These are phyloP conservation scores for Cebus imitator DNA, from an alignment of 2,113 vertebrate species.

Conservation along the genomic window DNA sequence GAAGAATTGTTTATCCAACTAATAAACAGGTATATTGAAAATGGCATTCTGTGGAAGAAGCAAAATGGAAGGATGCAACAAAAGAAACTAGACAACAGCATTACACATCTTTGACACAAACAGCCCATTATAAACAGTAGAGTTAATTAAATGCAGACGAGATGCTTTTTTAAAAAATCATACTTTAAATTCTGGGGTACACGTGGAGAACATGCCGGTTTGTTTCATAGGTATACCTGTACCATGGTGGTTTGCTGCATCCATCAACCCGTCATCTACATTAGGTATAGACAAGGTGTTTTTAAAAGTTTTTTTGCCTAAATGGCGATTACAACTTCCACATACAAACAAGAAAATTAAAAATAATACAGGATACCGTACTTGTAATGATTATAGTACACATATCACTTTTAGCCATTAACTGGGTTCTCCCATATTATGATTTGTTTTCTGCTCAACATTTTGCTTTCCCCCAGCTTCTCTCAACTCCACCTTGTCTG, in stretches of 20 bases:
- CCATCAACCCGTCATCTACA: too few relatives aligned
- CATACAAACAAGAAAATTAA: conserved; percentile 61
- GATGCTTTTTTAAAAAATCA: conserved; percentile 15
- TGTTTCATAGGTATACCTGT: too few relatives aligned
- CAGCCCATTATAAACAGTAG: conserved; percentile 67
- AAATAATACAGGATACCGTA: conserved; percentile 79
- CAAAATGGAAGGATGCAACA: conserved; percentile 69
- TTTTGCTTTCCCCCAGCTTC: neutral
- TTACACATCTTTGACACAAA: conserved; percentile 64
- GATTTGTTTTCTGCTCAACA: neutral
- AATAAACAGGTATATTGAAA: conserved; percentile 61
- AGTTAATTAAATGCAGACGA: conserved; percentile 61
- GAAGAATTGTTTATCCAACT: conserved; percentile 67
- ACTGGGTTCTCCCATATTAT: neutral
- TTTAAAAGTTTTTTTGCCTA: conserved; percentile 62
- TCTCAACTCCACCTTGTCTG: neutral
- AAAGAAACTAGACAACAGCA: conserved; percentile 68
- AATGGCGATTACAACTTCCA: conserved; percentile 70
- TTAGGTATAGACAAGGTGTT: conserved; percentile 50
- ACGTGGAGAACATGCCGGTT: too few relatives aligned
- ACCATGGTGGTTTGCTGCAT: too few relatives aligned
- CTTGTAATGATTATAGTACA: conserved; percentile 63
- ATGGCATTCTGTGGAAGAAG: conserved; percentile 76
- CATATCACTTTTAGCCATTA: conserved; percentile 28
- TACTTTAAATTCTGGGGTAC: too few relatives aligned